Evolutionary conservation across 2,888 invertebrate genomes (phyloP).

Genomic region (Nymphalis urticae): DNA sequence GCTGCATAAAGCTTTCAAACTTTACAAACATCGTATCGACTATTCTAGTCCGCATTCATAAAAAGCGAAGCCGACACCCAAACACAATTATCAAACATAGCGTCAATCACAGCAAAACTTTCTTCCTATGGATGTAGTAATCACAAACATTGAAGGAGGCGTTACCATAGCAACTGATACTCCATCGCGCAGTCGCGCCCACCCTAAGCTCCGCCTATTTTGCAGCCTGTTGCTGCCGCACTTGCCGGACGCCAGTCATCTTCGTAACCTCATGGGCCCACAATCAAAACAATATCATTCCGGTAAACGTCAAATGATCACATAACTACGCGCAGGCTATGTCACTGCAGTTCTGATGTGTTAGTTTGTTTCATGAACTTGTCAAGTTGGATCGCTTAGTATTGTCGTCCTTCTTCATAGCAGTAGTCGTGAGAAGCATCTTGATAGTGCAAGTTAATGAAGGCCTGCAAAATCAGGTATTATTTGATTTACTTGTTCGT

Average conservation of each 20-base stretch:
- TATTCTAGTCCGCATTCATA: conserved; percentile 20
- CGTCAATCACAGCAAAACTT: conserved; percentile 64
- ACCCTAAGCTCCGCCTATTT: conserved; percentile 61
- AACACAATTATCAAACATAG: conserved; percentile 58
- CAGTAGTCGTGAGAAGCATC: conserved; percentile 53
- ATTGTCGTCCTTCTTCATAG: conserved; percentile 34
- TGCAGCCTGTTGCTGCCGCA: conserved; percentile 76
- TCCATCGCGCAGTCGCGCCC: conserved; percentile 66
- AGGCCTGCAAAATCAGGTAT: conserved; percentile 66
- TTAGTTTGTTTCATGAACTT: conserved; percentile 42
- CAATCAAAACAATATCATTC: conserved; percentile 46
- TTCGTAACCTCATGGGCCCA: conserved; percentile 54
- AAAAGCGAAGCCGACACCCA: conserved; percentile 40
- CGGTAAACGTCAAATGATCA: conserved; percentile 19
- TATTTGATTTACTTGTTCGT: conserved; percentile 32
- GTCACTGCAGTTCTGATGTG: conserved; percentile 27
- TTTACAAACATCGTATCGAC: background rate
- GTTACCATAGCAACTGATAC: conserved; percentile 72
- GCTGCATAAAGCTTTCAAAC: background rate
- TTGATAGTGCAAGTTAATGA: conserved; percentile 60
- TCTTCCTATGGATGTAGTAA: conserved; percentile 56
- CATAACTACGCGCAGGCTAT: conserved; percentile 4
- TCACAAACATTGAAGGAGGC: conserved; percentile 75
- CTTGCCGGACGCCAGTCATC: conserved; percentile 67
- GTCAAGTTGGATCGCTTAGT: conserved; percentile 36